phyloP scores from a whole-genome alignment of 1,140 invertebrate species.

The Listronotus oregonensis region DNA sequence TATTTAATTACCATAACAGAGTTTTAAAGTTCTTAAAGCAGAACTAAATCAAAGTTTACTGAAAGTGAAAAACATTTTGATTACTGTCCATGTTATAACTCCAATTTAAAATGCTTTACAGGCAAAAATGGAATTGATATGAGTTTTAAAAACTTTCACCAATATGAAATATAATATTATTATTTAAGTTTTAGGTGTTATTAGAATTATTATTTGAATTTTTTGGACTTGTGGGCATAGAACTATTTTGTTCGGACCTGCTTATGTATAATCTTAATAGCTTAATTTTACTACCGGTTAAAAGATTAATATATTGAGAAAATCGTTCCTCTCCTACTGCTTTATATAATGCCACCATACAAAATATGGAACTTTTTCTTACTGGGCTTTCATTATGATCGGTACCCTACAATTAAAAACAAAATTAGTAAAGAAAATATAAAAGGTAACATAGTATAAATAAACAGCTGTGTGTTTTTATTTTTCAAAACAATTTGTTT shows the following conservation, averaged over 20 bases:
- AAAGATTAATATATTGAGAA: constrained; percentile 73
- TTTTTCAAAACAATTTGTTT: too few relatives aligned
- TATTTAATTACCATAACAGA: too few relatives aligned
- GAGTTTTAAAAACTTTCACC: constrained; percentile 6
- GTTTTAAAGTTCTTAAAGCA: not conserved
- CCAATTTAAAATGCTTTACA: not conserved
- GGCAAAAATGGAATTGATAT: not conserved
- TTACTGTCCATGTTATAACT: not conserved
- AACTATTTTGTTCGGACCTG: constrained; percentile 42
- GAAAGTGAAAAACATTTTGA: constrained; percentile 2
- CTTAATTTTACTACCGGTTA: constrained; percentile 80
- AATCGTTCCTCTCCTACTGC: constrained; percentile 80
- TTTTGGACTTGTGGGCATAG: constrained; percentile 44
- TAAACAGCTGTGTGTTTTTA: too few relatives aligned
- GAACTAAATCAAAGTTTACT: not conserved
- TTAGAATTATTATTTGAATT: constrained; percentile 37
- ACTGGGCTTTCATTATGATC: too few relatives aligned
- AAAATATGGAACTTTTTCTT: too few relatives aligned
- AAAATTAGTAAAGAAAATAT: too few relatives aligned
- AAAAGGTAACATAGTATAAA: too few relatives aligned
- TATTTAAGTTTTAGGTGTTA: not conserved
- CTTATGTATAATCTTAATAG: constrained; percentile 52
- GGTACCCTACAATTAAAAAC: too few relatives aligned
- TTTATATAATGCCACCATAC: too few relatives aligned
- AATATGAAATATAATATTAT: not conserved